Percentiles rank a stretch among this genome's conserved stretches.
phyloP scores from a whole-genome alignment of 2,797 vertebrate species.

The Novumbra hubbsi region DNA sequence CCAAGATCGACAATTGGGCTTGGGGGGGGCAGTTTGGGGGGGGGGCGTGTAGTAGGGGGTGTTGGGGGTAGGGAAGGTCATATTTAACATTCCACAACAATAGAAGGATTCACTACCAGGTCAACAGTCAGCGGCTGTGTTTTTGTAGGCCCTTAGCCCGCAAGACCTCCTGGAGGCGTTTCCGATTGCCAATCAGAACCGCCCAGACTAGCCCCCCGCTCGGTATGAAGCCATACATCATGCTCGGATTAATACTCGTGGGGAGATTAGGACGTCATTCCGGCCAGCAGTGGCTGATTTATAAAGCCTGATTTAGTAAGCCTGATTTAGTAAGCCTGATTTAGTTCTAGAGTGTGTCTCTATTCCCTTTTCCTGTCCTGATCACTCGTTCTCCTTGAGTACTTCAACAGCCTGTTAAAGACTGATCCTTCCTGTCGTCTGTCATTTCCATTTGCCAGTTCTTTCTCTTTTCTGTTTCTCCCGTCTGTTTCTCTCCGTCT shows the following conservation, averaged over 20 bases:
- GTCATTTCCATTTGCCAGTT: slow-evolving; percentile 15
- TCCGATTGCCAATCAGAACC: not conserved
- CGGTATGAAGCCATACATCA: not conserved
- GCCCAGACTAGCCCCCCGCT: not conserved
- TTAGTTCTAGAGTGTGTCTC: slow-evolving; percentile 21
- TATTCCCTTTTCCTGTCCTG: slow-evolving; percentile 45
- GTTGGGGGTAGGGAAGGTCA: no score
- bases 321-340: slow-evolving; percentile 25
- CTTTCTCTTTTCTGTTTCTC: slow-evolving; percentile 1
- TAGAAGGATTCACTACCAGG: slow-evolving; percentile 4
- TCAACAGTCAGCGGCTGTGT: slow-evolving; percentile 13
- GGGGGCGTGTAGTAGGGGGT: not conserved
- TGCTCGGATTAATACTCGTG: not conserved
- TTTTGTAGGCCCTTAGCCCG: slow-evolving; percentile 13
- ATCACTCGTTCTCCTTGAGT: slow-evolving; percentile 14
- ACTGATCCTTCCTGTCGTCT: slow-evolving; percentile 12
- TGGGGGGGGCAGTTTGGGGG: slow-evolving; percentile 11
- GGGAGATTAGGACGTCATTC: not conserved
- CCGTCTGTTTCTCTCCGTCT: slow-evolving; percentile 36
- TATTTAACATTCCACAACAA: not conserved
- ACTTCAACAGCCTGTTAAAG: slow-evolving; percentile 9
- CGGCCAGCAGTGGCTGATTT: slow-evolving; percentile 7
- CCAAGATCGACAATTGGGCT: slow-evolving; percentile 1
- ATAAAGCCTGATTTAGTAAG: slow-evolving; percentile 28
- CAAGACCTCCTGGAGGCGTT: slow-evolving; percentile 5